phyloP scores from a whole-genome alignment of 2,113 vertebrate species.

The Prionailurus viverrinus region DNA sequence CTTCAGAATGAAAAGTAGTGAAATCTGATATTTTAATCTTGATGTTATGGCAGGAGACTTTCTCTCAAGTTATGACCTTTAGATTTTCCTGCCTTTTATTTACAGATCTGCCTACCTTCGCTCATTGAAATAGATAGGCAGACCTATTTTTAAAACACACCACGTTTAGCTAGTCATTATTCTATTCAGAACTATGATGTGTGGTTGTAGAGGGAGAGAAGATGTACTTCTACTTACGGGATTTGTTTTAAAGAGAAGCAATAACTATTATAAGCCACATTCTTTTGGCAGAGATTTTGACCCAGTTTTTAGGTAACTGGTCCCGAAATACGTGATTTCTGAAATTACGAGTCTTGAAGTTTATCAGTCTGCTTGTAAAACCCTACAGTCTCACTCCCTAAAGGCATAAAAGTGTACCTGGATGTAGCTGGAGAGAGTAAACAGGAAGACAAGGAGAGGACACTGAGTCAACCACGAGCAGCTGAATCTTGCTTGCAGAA shows the following conservation, averaged over 20 bases:
- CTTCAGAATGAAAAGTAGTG: slow-evolving; percentile 29
- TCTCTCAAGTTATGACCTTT: neutral
- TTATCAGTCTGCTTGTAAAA: neutral
- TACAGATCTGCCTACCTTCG: neutral
- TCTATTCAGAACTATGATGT: neutral
- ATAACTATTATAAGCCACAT: neutral
- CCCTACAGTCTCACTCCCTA: neutral
- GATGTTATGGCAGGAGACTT: neutral
- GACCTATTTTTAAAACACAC: slow-evolving; percentile 1
- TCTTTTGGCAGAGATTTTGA: neutral
- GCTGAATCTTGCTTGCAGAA: neutral
- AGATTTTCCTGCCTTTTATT: slow-evolving; percentile 51
- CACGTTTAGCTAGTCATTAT: neutral
- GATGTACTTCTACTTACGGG: neutral
- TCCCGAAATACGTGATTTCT: neutral
- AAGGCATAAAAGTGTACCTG: neutral
- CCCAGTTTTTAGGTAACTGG: neutral
- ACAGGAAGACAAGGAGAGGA: neutral
- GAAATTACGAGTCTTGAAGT: slow-evolving; percentile 9
- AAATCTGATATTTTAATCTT: slow-evolving; percentile 13
- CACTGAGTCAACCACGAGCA: neutral
- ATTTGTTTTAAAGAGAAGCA: slow-evolving; percentile 34
- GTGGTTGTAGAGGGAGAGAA: neutral
- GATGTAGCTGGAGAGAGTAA: neutral
- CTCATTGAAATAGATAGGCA: slow-evolving; percentile 18